These are phyloP conservation scores for Sibirionetta formosa DNA, from an alignment of 2,797 vertebrate genomes.

Conservation along the genomic window DNA sequence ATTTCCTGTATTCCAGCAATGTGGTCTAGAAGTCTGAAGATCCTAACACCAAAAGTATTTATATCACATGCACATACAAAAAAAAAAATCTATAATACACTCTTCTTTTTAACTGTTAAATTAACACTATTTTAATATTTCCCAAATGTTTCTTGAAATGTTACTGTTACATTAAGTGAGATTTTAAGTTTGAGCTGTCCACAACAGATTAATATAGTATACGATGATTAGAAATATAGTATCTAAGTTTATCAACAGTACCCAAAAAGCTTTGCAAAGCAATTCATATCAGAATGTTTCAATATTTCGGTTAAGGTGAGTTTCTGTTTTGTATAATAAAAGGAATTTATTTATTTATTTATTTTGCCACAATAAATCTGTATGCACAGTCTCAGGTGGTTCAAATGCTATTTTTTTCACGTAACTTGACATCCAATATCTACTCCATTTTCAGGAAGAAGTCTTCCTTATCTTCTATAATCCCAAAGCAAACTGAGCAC, in stretches of 20 bases:
- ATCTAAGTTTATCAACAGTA: background rate
- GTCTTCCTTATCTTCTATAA: slow-evolving; percentile 5
- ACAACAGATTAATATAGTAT: background rate
- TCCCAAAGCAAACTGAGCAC: slow-evolving; percentile 5
- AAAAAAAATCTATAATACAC: background rate
- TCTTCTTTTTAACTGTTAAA: background rate
- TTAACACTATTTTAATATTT: background rate
- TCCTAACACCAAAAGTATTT: background rate
- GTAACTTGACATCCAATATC: background rate
- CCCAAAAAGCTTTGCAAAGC: background rate
- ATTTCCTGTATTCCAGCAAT: background rate
- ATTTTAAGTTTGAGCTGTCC: background rate
- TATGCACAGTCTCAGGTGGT: background rate
- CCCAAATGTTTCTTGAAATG: background rate
- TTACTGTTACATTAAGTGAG: background rate
- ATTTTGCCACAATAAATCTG: background rate
- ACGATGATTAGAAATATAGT: background rate
- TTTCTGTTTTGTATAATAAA: background rate
- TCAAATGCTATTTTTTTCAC: background rate
- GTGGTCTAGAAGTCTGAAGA: background rate
- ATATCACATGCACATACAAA: background rate
- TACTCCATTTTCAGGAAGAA: background rate
- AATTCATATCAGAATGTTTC: background rate
- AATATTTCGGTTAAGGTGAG: background rate
- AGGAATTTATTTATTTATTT: background rate